Evolutionary conservation across 1,140 invertebrate genomes (phyloP).

Genomic region (Dinothrombium tinctorium): DNA sequence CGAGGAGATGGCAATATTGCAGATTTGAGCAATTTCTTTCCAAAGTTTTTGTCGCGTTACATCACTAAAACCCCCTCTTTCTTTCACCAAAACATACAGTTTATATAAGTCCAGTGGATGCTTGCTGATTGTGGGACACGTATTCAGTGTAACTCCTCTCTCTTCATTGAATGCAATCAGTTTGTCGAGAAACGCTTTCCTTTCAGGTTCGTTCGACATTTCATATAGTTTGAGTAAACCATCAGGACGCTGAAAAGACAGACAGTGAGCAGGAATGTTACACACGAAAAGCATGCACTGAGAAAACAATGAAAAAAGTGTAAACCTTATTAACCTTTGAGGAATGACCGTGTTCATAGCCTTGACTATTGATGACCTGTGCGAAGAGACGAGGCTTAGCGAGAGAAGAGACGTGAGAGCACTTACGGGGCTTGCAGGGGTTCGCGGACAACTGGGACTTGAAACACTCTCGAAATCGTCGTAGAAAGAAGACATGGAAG

Average conservation of each 20-base stretch:
- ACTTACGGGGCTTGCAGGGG: slow-evolving; percentile 70
- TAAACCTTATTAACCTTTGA: too few relatives aligned
- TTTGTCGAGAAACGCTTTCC: slow-evolving; percentile 70
- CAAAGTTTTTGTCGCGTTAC: slow-evolving; percentile 94
- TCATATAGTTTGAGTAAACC: slow-evolving; percentile 23
- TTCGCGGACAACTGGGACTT: slow-evolving; percentile 45
- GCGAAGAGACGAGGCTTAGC: too few relatives aligned
- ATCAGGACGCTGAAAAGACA: slow-evolving; percentile 3
- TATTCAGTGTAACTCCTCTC: slow-evolving; percentile 63
- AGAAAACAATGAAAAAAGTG: too few relatives aligned
- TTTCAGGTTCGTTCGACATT: slow-evolving; percentile 81
- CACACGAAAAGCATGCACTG: too few relatives aligned
- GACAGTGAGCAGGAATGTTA: too few relatives aligned
- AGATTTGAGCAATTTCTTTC: slow-evolving; percentile 81
- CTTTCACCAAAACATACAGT: slow-evolving; percentile 79
- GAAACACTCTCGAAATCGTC: slow-evolving; percentile 71
- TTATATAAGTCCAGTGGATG: slow-evolving; percentile 90
- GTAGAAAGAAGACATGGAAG: slow-evolving; percentile 44
- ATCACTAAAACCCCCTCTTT: slow-evolving; percentile 88
- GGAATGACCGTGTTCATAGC: too few relatives aligned
- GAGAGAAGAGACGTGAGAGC: too few relatives aligned
- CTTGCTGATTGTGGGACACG: slow-evolving; percentile 90
- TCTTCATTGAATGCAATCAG: slow-evolving; percentile 82
- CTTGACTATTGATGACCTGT: too few relatives aligned
- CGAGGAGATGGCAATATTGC: slow-evolving; percentile 82